Evolutionary conservation across 2,888 invertebrate species (phyloP).

Genomic region (Tachina grossa): DNA sequence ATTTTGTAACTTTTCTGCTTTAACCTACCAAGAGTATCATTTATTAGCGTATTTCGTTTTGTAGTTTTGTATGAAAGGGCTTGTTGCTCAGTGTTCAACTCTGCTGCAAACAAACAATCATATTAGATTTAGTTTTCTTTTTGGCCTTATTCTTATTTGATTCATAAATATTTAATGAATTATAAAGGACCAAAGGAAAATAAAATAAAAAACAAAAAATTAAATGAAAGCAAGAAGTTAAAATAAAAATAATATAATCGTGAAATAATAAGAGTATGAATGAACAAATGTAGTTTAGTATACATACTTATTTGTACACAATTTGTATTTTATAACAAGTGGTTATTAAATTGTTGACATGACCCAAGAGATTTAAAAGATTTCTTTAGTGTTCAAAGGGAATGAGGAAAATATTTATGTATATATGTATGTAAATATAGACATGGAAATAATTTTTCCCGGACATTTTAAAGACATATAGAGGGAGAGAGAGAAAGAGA

Average conservation of each 20-base stretch:
- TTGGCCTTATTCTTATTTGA: slow-evolving; percentile 31
- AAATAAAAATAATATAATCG: slow-evolving; percentile 40
- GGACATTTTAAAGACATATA: not conserved
- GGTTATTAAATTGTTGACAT: slow-evolving; percentile 68
- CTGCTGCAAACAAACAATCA: slow-evolving; percentile 19
- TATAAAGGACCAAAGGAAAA: slow-evolving; percentile 53
- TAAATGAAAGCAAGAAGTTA: slow-evolving; percentile 6
- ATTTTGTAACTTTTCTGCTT: slow-evolving; percentile 28
- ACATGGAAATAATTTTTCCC: no score
- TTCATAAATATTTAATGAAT: slow-evolving; percentile 70
- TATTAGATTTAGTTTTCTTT: slow-evolving; percentile 10
- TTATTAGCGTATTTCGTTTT: slow-evolving; percentile 43
- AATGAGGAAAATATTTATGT: slow-evolving; percentile 20
- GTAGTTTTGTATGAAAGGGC: slow-evolving; percentile 18
- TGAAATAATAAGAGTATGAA: slow-evolving; percentile 34
- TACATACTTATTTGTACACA: slow-evolving; percentile 45
- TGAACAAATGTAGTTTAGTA: slow-evolving; percentile 41
- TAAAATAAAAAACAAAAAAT: slow-evolving; percentile 10
- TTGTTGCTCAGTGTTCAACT: slow-evolving; percentile 31
- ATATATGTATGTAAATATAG: no score
- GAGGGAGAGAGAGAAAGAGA: no score
- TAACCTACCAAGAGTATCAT: slow-evolving; percentile 46
- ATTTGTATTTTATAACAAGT: slow-evolving; percentile 66
- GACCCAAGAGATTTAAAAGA: slow-evolving; percentile 42
- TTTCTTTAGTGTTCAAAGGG: slow-evolving; percentile 30